Base-by-base conservation (phyloP, 1,140 invertebrate species). In the Rhizoglyphus robini region DNA sequence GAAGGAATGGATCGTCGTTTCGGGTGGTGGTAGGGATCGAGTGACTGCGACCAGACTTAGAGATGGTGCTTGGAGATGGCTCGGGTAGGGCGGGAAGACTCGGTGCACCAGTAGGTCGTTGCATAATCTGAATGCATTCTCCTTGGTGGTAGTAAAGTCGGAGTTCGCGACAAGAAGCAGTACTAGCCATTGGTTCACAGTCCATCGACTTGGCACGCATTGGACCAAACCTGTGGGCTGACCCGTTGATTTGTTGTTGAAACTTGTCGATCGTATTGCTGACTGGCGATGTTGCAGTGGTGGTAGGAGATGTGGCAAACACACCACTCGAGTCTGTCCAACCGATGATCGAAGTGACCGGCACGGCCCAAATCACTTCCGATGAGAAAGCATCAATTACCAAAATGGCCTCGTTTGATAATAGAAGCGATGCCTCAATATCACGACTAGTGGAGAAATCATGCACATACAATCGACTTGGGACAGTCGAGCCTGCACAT, bases 321-420 rank as follows among this genome's bases (percentile, higher is more conserved):
- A 60, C 58, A 27, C 58, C 58, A 20, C 29, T 11, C 2, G 58
- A 60, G 29, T 60, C 58, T 13, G 65, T 68, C 67, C 67, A 68
- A n/a, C 67, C 67, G 34, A 68, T 38, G 11, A 68, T 68, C 23
- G 67, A 47, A 4, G 32, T 54, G 67, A 68, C 61, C 4, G 67
- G 67, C 20, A 31, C 34, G n/a, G 41, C 67, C 46, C 58, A 68
- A 13, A 68, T 30, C 8, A 54, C 31, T 57, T 68, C 67, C 36
- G 48, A 54, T 5, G 34, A 34, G 11, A 41, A 15, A 25, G 59
- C 58, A 29, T 69, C 69, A 59, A 65, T 54, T 5, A 63, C 68
- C 5, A 68, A 31, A 54, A 66, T 38, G 11, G 32, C 59, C 27
- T 68, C 83, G 72, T 60, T 60, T 27, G 58, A 32, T 18, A 60